phyloP scores from a whole-genome alignment of 2,797 vertebrate genomes.

The Gobio occitaniae region DNA sequence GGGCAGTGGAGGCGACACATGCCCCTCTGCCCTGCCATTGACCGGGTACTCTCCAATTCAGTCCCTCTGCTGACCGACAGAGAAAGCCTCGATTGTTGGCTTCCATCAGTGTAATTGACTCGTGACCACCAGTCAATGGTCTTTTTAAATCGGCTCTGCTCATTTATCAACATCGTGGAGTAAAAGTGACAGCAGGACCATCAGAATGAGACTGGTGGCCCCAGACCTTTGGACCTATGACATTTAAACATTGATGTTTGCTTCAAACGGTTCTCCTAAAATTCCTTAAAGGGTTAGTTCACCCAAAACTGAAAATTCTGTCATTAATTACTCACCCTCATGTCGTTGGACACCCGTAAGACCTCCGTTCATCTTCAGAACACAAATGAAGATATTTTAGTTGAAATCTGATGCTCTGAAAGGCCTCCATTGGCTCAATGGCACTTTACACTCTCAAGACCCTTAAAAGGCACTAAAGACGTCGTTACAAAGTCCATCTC shows the following conservation, averaged over 20 bases:
- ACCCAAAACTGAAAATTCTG: too few species aligned
- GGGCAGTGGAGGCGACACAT: neutral
- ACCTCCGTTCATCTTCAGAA: too few species aligned
- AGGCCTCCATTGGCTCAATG: too few species aligned
- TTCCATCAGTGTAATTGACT: constrained; percentile 7
- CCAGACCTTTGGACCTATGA: constrained; percentile 1
- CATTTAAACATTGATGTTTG: neutral
- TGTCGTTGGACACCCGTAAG: too few species aligned
- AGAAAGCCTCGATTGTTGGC: constrained; percentile 29
- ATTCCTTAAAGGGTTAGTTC: neutral
- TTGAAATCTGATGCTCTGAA: too few species aligned
- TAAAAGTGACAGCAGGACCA: neutral
- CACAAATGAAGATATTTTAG: too few species aligned
- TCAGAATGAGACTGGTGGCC: neutral
- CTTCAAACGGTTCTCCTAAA: neutral
- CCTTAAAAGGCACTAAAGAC: too few species aligned
- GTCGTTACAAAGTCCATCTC: too few species aligned
- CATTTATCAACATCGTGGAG: constrained; percentile 39
- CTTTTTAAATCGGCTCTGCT: constrained; percentile 7
- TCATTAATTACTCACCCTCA: too few species aligned
- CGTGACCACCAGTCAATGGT: constrained; percentile 14
- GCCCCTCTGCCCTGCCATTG: constrained; percentile 19
- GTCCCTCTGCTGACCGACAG: neutral
- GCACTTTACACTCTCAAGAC: too few species aligned
- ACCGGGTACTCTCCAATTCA: constrained; percentile 9